Conservation (phyloP, 64 coral and sea anemone genomes). For the Porites australiensis region DNA sequence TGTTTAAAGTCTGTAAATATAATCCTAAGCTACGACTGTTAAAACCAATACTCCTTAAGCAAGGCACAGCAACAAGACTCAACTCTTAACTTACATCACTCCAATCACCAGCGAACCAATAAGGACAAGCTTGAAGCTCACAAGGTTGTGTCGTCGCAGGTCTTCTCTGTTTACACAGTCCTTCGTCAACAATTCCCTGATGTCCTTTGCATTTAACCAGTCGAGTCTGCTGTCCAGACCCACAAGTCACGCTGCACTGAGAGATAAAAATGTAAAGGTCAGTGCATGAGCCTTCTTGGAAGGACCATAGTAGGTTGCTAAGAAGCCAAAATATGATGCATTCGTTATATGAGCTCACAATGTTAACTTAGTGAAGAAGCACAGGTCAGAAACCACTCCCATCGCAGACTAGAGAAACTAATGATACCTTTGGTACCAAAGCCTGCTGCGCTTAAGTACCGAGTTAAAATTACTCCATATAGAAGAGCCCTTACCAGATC, state of each 20-base stretch:
- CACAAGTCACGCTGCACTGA: conserved; percentile 71
- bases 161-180: conserved; percentile 2
- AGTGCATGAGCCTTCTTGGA: background rate
- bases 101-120: conserved; percentile 51
- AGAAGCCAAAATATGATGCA: too few species aligned
- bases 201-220: conserved; percentile 8
- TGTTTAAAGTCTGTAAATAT: too few species aligned
- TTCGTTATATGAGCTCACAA: background rate
- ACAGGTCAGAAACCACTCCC: too few species aligned
- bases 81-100: conserved; percentile 44
- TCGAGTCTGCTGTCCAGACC: conserved; percentile 34
- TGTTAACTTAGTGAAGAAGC: background rate
- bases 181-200: background rate
- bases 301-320: too few species aligned
- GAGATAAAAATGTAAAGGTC: background rate
- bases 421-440: too few species aligned
- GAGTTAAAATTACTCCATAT: too few species aligned
- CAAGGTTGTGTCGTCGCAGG: conserved; percentile 22
- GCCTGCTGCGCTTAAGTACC: too few species aligned
- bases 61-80: background rate
- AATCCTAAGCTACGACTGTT: background rate
- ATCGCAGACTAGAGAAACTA: too few species aligned
- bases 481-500: too few species aligned
- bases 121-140: conserved; percentile 33
- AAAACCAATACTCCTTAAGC: background rate